Evolutionary conservation across 2,797 vertebrate genomes (phyloP), one percentile per base, ranked within the genome.

Genomic region (Dryobates pubescens): DNA sequence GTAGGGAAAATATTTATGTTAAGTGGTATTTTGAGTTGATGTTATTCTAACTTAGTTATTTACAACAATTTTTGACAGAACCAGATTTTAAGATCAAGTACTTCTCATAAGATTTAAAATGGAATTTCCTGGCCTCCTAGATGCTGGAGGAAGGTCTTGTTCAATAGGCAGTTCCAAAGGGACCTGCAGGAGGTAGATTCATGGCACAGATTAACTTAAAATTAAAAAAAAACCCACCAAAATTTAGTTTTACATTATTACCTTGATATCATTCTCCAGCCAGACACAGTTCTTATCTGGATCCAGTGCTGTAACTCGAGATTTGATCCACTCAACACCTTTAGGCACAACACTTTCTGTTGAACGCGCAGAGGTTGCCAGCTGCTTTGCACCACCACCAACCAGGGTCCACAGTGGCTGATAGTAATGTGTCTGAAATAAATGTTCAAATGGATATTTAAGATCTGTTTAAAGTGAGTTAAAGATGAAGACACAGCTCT

Each of bases 401-500:
- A 99, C 99, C 71, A 99, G 96, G 0, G 99, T 99, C 99, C 99
- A 99, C 67, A 99, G 96, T 0, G 99, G 99, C 97, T 99, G 99
- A 94, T 99, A 99, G 94, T 99, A 99, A 93, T 99, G 99, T 93
- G 97, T 98, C 99, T 99, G 96, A 67, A 95, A 90, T 82, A 78
- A 59, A 82, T 2, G 32, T 79, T 72, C 67, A 72, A 56, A 57
- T 8, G 56, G 30, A 62, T 47, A 26, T 58, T 67, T 82, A 45
- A 64, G 32, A 92, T 51, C 41, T 29, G 27, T 71, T 84, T 64
- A 77, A 71, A 68, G 27, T 26, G 10, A 74, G 51, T 74, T 77
- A 8, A 32, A 22, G 32, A 62, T 27, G 30, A 84, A 87, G n/a
- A 59, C 24, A 70, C 9, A 32, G 62, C 58, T 58, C 53, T 73